phyloP scores from a whole-genome alignment of 1,140 invertebrate species.

The Polyergus mexicanus region DNA sequence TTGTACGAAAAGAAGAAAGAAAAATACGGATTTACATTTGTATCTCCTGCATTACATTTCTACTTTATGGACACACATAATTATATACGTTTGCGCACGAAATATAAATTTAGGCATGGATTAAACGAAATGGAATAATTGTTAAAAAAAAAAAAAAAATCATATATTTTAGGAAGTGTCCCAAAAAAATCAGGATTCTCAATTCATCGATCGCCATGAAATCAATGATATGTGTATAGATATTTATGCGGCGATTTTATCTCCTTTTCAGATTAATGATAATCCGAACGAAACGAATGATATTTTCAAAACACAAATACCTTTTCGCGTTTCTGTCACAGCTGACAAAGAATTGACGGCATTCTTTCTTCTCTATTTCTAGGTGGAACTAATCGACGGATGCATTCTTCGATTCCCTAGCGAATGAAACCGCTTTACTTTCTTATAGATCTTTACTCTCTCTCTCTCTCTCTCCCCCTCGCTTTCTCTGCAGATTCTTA shows the following conservation, averaged over 20 bases:
- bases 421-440: background rate
- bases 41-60: too few relatives aligned
- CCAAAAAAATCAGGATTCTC: background rate
- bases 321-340: conserved; percentile 61
- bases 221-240: conserved; percentile 69
- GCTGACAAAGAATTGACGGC: conserved; percentile 70
- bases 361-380: conserved; percentile 33
- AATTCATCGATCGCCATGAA: conserved; percentile 69
- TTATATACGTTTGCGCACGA: background rate
- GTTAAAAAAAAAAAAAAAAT: background rate
- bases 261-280: conserved; percentile 63
- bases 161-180: background rate
- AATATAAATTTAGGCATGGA: background rate
- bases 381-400: conserved; percentile 69
- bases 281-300: conserved; percentile 82
- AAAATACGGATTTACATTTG: too few relatives aligned
- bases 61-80: too few relatives aligned
- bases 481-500: background rate
- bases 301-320: conserved; percentile 80
- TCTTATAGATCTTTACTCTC: background rate
- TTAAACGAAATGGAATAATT: background rate
- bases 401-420: background rate
- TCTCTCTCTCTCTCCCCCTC: background rate
- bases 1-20: too few relatives aligned
- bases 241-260: conserved; percentile 43